Base-by-base conservation (phyloP, 1,140 invertebrate species). In the Andrena cerasifolii region DNA sequence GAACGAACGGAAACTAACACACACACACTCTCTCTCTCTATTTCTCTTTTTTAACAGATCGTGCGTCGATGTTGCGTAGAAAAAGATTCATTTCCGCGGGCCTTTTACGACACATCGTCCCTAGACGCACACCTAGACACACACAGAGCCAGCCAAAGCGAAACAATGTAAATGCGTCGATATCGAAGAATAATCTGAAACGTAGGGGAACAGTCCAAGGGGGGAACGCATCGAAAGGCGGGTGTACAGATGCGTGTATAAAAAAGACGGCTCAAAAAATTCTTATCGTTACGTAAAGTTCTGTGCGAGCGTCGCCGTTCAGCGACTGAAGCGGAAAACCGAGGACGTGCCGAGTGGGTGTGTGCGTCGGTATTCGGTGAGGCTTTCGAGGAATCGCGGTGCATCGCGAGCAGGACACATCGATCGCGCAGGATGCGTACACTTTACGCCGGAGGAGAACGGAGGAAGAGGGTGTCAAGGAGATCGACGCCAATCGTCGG, bases 81-180 rank as follows among this genome's bases (percentile, higher is more conserved):
- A 40, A 40, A 40, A 40, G 3, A 10, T 40, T 5, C 26, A 45
- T 10, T 47, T 45, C 2, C 61, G 18, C 62, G 26, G n/a, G n/a
- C n/a, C n/a, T 31, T 31, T 12, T 45, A 45, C 43, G 43, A 12
- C n/a, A 49, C 14, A 7, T 54, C 36, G 51, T 43, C 21, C 21
- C 14, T 24, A 26, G 2, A 53, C 45, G 36, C 10, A 62, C 70
- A 51, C 12, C 33, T 73, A 51, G 10, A 40, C 36, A 7, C 43
- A 53, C 36, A 49, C 65, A 43, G 40, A 67, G 16, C 53, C 68
- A 66, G 24, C 28, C 33, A 51, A 76, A 49, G 63, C 63, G 31
- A 76, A 76, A 76, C 53, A 68, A 76, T 76, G 73, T 76, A 76
- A 76, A 76, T 76, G 63, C 73, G 73, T 76, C 63, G 65, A 68